These are phyloP conservation scores for Automeris io DNA, from an alignment of 2,888 invertebrate genomes.

Conservation along the genomic window DNA sequence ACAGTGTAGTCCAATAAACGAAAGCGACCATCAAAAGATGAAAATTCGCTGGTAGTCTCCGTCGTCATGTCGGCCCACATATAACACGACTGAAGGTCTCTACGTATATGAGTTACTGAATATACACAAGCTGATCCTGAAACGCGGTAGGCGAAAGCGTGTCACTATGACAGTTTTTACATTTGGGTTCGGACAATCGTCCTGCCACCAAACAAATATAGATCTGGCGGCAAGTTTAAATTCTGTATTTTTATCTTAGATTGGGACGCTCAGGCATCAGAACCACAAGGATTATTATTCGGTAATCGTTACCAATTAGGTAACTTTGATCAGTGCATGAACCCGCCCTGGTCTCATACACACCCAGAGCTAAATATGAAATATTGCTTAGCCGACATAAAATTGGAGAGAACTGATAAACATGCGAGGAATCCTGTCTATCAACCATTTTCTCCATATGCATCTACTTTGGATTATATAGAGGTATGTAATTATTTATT, in stretches of 20 bases:
- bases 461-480: conserved; percentile 61
- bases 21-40: no score
- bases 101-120: no score
- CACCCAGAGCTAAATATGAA: conserved; percentile 50
- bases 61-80: no score
- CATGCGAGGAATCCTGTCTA: conserved; percentile 28
- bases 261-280: conserved; percentile 79
- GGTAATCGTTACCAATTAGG: conserved; percentile 78
- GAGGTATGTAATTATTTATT: conserved; percentile 43
- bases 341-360: conserved; percentile 42
- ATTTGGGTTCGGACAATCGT: no score
- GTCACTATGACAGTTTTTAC: no score
- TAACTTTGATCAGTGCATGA: conserved; percentile 78
- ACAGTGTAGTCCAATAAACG: no score
- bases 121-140: no score
- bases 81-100: no score
- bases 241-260: conserved; percentile 49
- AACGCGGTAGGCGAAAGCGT: no score
- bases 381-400: conserved; percentile 70
- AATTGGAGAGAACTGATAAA: conserved; percentile 46
- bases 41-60: no score
- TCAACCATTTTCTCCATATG: conserved; percentile 47
- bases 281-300: conserved; percentile 72
- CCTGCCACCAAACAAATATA: no score
- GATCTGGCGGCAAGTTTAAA: no score